phyloP scores from a whole-genome alignment of 1,140 invertebrate species.

The Potamilus streckersoni region DNA sequence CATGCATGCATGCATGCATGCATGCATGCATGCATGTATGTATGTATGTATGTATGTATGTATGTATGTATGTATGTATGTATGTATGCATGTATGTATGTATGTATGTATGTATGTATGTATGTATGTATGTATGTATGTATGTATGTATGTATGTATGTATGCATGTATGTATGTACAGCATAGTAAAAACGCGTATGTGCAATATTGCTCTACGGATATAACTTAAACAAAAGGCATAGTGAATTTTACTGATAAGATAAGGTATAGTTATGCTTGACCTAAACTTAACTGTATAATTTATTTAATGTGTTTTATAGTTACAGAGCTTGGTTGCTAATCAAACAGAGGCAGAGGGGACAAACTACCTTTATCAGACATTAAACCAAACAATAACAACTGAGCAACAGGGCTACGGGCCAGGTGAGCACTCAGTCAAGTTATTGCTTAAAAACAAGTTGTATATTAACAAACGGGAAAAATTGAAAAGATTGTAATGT shows the following conservation, averaged over 20 bases:
- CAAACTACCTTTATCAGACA: too few relatives aligned
- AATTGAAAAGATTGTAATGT: too few relatives aligned
- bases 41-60: neutral
- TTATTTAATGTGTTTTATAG: slow-evolving; percentile 4
- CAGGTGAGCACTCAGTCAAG: too few relatives aligned
- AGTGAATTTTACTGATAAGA: neutral
- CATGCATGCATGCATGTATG: neutral
- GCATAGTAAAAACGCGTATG: neutral
- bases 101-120: too few relatives aligned
- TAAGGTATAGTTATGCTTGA: neutral
- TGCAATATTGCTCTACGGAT: neutral
- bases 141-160: neutral
- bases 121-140: too few relatives aligned
- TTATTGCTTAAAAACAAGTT: too few relatives aligned
- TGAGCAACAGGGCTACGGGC: too few relatives aligned
- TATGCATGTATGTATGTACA: neutral
- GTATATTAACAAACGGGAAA: too few relatives aligned
- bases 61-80: too few relatives aligned
- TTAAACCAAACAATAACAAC: too few relatives aligned
- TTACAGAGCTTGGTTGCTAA: slow-evolving; percentile 22
- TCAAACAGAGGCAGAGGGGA: neutral
- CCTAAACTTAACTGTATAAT: neutral
- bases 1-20: too few relatives aligned
- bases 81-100: too few relatives aligned
- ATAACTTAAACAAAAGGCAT: neutral